phyloP scores from a whole-genome alignment of 2,888 invertebrate species.

The Meteorus colon region DNA sequence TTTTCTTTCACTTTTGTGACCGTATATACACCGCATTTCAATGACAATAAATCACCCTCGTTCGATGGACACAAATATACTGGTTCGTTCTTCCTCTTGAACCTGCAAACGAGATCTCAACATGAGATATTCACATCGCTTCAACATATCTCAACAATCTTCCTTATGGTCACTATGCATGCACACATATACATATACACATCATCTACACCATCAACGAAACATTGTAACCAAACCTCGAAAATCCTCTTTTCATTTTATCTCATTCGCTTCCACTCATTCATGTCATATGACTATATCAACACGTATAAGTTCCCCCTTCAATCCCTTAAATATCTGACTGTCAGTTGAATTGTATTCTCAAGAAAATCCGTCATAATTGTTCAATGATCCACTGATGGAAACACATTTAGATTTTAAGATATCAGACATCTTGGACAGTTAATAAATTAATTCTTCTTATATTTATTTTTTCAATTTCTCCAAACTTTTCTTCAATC shows the following conservation, averaged over 20 bases:
- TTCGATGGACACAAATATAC: conserved; percentile 60
- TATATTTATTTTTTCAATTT: background rate
- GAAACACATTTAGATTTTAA: background rate
- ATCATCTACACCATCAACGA: background rate
- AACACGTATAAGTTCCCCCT: background rate
- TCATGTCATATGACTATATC: background rate
- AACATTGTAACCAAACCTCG: background rate
- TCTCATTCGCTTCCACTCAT: background rate
- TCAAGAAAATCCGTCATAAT: background rate
- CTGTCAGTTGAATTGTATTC: background rate
- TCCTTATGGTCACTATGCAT: conserved; percentile 1
- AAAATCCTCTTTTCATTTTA: background rate
- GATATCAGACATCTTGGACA: background rate
- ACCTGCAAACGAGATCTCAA: conserved; percentile 57
- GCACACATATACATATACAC: background rate
- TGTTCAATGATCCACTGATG: background rate
- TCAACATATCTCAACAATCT: conserved; percentile 18
- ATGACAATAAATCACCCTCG: conserved; percentile 67
- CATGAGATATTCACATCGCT: conserved; percentile 62
- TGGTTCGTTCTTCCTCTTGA: background rate
- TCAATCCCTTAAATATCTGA: background rate
- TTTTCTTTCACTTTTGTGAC: conserved; percentile 34
- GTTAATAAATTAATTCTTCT: background rate
- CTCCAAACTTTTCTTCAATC: background rate
- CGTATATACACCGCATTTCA: conserved; percentile 61